Evolutionary conservation across 2,797 vertebrate genomes (phyloP), one percentile per base, ranked within the genome.

Genomic region (Syngnathus rostellatus): DNA sequence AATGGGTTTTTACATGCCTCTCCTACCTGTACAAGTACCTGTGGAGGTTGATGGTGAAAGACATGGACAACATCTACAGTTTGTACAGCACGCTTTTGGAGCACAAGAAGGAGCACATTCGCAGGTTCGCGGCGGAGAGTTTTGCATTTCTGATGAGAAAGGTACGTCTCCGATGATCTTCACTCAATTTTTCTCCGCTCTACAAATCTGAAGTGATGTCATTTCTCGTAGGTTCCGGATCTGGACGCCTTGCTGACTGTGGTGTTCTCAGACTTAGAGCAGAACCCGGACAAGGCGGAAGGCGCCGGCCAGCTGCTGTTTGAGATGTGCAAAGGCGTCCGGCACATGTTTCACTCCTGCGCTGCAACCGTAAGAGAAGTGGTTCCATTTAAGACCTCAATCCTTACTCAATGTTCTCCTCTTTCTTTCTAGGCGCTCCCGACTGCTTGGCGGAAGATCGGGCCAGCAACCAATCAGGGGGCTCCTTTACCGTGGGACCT

Each of bases 1-100:
- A 99, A 84, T 97, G 96, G 95, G 90, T 90, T 45, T 99, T 99
- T 83, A 96, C 94, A 0, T 92, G 92, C 43, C 90, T 99, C 53
- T 98, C 96, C 0, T 99, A 97, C 80, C 93, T 99, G n/a, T 99
- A 94, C 88, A 99, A 99, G 79, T 98, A 98, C 72, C 89, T 99
- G 50, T 99, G 97, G 97, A 92, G 94, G 68, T 72, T 95, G 64
- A 98, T 99, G 95, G 94, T 97, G 66, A 97, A 95, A 79, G 97
- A 99, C 77, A 95, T 98, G 90, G 59, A 81, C 68, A 92, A 70
- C 60, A 96, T 99, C 79, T 99, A 99, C 90, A 93, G 97, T 71
- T 82, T 98, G 71, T 98, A 98, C 85, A 99, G 97, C 83, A 92
- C 90, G 40, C 86, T 98, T 25, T 77, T 99, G 90, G 94, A 90